phyloP scores from a whole-genome alignment of 1,140 invertebrate genomes.

The Anthonomus grandis region DNA sequence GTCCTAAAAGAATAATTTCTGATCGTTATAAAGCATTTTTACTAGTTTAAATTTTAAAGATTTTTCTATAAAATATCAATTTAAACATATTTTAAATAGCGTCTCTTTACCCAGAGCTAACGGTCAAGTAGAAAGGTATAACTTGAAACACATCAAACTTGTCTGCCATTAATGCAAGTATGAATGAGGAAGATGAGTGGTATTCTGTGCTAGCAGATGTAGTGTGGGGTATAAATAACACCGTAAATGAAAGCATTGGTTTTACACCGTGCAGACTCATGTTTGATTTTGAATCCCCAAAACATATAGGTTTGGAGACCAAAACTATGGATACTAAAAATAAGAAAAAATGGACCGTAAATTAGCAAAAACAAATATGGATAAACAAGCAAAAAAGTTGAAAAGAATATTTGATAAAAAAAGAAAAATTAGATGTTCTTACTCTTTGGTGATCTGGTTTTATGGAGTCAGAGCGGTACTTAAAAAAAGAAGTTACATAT shows the following conservation, averaged over 20 bases:
- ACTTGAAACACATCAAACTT: neutral
- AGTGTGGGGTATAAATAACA: constrained; percentile 12
- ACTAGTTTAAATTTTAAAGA: neutral
- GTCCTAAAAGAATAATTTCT: neutral
- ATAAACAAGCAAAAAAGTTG: no score
- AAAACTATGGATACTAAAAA: no score
- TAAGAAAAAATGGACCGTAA: no score
- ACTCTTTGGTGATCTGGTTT: no score
- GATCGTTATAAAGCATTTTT: constrained; percentile 1
- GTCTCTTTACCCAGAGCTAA: neutral
- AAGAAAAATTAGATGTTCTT: no score
- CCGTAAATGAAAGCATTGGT: neutral
- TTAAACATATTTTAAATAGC: constrained; percentile 2
- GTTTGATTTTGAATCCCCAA: no score
- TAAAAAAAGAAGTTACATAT: no score
- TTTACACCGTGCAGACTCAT: constrained; percentile 2
- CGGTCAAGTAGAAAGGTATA: constrained; percentile 5
- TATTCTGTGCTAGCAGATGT: neutral
- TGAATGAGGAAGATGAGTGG: constrained; percentile 1
- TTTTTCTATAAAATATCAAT: neutral
- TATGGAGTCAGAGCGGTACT: no score
- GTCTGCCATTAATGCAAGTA: constrained; percentile 6
- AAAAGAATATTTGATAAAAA: no score
- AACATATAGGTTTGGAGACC: no score
- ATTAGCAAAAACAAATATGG: no score